Evolutionary conservation across 2,797 vertebrate species (phyloP).

Genomic region (Trachops cirrhosus): DNA sequence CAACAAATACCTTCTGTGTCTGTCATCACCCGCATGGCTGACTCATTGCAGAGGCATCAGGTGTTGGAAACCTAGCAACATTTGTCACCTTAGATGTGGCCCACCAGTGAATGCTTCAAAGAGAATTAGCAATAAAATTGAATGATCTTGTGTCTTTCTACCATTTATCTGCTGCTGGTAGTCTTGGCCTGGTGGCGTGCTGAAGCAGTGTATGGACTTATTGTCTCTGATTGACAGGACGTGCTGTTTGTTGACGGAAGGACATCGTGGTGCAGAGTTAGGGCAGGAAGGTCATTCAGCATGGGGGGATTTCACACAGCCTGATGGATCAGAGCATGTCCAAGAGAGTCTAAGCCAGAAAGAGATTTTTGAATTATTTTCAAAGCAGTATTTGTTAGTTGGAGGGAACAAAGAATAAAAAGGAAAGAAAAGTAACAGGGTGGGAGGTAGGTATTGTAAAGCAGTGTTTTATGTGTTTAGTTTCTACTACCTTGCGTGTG

Average conservation of each 20-base stretch:
- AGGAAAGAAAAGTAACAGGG: background rate
- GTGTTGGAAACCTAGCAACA: conserved; percentile 6
- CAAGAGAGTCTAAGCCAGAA: background rate
- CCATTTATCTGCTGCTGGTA: background rate
- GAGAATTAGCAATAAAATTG: conserved; percentile 16
- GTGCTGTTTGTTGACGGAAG: conserved; percentile 59
- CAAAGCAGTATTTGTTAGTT: conserved; percentile 36
- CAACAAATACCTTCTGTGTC: background rate
- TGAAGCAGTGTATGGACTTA: background rate
- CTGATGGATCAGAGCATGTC: background rate
- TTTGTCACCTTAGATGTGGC: background rate
- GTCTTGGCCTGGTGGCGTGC: background rate
- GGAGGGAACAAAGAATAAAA: background rate
- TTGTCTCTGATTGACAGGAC: conserved; percentile 65
- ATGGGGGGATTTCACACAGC: conserved; percentile 21
- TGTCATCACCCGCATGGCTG: background rate
- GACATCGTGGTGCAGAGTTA: conserved; percentile 9
- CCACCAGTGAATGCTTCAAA: background rate
- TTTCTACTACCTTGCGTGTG: background rate
- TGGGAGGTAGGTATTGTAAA: background rate
- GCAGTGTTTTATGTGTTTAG: background rate
- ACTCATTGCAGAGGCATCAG: background rate
- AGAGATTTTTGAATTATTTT: conserved; percentile 36
- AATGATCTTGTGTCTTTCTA: conserved; percentile 44
- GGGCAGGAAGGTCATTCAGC: conserved; percentile 50